Base-by-base conservation (phyloP, 2,797 vertebrate species). In the Lithobates pipiens region DNA sequence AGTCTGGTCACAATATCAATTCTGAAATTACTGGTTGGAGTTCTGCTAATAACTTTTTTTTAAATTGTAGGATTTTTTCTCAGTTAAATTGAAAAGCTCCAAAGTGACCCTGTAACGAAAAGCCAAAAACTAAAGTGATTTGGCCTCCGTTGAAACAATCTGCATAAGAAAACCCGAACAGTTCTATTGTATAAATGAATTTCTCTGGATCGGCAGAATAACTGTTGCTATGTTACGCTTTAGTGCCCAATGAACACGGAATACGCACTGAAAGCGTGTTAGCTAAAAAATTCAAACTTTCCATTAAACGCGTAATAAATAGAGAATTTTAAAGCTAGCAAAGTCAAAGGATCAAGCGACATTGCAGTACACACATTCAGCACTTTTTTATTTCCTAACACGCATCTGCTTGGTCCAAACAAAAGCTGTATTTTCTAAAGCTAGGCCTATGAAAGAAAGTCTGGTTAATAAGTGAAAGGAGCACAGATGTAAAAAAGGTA, bases 131-230 rank as follows among this genome's bases (percentile, higher is more conserved):
- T 57, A 10, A 61, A 77, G 75, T 61, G 32, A n/a, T 42, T 23
- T 3, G 16, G 57, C 57, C 76, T 65, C 57, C 16, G 16, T 50
- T 3, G 18, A 50, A 16, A 32, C 46, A 50, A 50, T 50, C 46
- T 50, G 46, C 46, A 50, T 42, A 61, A 1, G 50, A 36, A 61
- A 76, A 32, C 11, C 46, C 9, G 29, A 42, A 76, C 16, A 61
- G 32, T 77, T 77, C 21, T n/a, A 65, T 39, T 25, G 32, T 39
- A 63, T 25, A 77, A 77, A 77, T 54, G 27, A 80, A 57, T 77
- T 77, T 63, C 76, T 65, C 57, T 39, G 32, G 32, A 77, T 77
- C 32, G 39, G 57, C 76, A 77, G 29, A 77, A 77, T 63, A 77
- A 23, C 39, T 65, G 76, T 63, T 21, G 76, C 34, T 39, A 63